These are phyloP conservation scores for Urechis unicinctus DNA, from an alignment of 2,888 invertebrate genomes.

Conservation along the genomic window DNA sequence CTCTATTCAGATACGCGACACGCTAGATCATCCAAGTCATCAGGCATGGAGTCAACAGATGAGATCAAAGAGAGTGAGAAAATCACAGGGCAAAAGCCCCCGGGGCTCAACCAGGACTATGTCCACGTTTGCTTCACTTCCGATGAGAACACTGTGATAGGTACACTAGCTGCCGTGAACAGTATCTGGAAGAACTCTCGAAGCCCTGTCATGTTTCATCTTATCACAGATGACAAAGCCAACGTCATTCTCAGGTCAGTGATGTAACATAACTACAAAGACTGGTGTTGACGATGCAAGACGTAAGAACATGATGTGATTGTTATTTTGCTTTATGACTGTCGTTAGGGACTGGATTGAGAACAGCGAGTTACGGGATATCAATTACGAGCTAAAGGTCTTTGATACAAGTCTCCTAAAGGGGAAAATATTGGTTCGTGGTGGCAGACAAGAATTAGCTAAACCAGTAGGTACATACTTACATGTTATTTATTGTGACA, in stretches of 20 bases:
- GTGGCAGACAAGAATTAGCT: conserved; percentile 31
- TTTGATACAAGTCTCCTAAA: conserved; percentile 31
- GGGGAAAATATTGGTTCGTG: conserved; percentile 33
- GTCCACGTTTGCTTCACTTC: conserved; percentile 18
- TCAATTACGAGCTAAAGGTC: conserved; percentile 32
- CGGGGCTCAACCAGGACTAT: not conserved
- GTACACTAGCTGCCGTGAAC: conserved; percentile 45
- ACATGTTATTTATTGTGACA: not conserved
- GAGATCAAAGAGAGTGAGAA: too few species aligned
- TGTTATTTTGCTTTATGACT: too few species aligned
- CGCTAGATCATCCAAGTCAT: too few species aligned
- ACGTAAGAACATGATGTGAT: not conserved
- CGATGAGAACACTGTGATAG: conserved; percentile 37
- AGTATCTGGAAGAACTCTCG: conserved; percentile 40
- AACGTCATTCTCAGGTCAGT: not conserved
- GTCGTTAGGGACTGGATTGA: too few species aligned
- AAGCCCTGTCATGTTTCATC: conserved; percentile 37
- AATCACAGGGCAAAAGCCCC: not conserved
- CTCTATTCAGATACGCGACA: too few species aligned
- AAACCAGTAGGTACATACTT: conserved; percentile 27
- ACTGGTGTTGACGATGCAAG: not conserved
- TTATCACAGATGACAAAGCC: conserved; percentile 20
- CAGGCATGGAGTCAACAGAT: too few species aligned
- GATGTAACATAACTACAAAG: too few species aligned
- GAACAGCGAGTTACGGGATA: not conserved